Base-by-base conservation (phyloP, 2,113 vertebrate genomes). In the Urocynchramus pylzowi region DNA sequence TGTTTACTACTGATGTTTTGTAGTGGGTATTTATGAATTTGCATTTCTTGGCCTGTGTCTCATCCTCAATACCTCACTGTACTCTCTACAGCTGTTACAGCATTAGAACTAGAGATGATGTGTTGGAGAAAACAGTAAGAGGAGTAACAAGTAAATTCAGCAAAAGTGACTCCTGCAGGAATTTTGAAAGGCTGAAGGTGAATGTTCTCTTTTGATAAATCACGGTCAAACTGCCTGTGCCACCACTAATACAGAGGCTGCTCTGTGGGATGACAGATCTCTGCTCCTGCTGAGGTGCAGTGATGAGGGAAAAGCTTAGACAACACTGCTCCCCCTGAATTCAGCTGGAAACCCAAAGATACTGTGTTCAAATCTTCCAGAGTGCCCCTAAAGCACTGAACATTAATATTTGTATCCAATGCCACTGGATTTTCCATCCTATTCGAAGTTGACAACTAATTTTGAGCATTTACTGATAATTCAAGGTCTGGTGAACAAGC, bases 401-500 rank as follows among this genome's bases (percentile, higher is more conserved):
- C 18, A 37, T 42, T 44, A 64, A 74, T 37, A 79, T 91, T 79
- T 74, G 21, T 59, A 69, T 54, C 1, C 1, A 81, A 31, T 37
- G 27, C 31, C 27, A 7, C 44, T 79, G 60, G 14, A 69, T 92
- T 96, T 92, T 79, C 35, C 65, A 41, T 26, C 8, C 17, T 52
- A 63, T 41, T 82, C 8, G 2, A 80, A 94, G 45, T 1, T 91
- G 88, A 69, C 71, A 83, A 60, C 60, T 86, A 73, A 84, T 94
- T 96, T 86, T 65, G 47, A 11, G 41, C 50, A 70, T 75, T 92
- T 65, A 80, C 37, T 91, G 64, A 42, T 93, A 81, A 93, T 86
- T 94, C 92, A 87, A 87, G 76, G 45, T 94, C 89, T 90, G 42
- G 16, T 90, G 82, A 95, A n/a, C 50, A 93, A 94, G 53, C 20